Evolutionary conservation across 2,113 vertebrate genomes (phyloP), one percentile per base, ranked within the genome.

Genomic region (Nannospalax galili): DNA sequence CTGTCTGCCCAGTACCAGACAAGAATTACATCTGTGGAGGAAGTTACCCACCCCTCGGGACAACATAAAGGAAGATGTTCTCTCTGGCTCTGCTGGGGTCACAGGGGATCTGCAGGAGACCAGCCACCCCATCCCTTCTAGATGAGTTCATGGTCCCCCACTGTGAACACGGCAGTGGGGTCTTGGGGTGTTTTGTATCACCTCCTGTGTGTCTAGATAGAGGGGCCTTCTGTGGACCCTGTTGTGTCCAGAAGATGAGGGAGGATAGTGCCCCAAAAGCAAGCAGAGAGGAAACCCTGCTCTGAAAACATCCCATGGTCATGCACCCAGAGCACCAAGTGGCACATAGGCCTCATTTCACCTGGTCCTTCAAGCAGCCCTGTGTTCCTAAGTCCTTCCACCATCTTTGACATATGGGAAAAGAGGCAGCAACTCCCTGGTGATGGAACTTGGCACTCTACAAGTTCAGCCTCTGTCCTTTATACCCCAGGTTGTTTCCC

Each of bases 121-220:
- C 35, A n/a, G 0, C 0, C 0, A 30, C 0, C 15, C 12, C 14
- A 0, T 22, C 3, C 4, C 58, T 14, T 86, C 26, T 52, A 56
- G 58, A 35, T 1, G 14, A 4, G 17, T 24, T 16, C 10, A 32
- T 56, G 22, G 5, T 15, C 1, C 26, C n/a, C 9, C 5, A 48
- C 26, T 1, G 0, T n/a, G 72, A 28, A 30, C 1, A 1, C 5
- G 30, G 45, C 69, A 1, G 4, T 5, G 3, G 60, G 69, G 9
- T 11, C 19, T 0, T 0, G 3, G 17, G 14, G 3, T 0, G 1
- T 60, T 58, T 69, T 30, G n/a, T 10, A 20, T 72, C 42, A 64
- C n/a, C 42, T 42, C 37, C 70, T 12, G 19, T 5, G 0, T 15
- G 6, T 48, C 45, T 4, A 65, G 22, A 1, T 17, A 5, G 14